Base-by-base conservation (phyloP, 2,797 vertebrate species). In the Micropoecilia bifurca region DNA sequence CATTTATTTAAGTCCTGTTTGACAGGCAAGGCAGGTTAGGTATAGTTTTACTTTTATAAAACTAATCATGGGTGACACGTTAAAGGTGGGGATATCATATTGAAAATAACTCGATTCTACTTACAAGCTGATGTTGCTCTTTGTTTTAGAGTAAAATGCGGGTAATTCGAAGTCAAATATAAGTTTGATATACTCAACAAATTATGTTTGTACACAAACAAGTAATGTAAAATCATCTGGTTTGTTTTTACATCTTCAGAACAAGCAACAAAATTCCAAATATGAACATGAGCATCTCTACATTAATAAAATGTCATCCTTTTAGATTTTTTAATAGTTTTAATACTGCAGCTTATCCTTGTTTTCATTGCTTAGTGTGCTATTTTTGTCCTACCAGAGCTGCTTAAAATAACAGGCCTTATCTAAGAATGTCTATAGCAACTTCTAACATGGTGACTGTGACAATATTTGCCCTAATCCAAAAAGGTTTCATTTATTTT, bases 1-100 rank as follows among this genome's bases (percentile, higher is more conserved):
- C 30, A 50, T 88, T 80, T 74, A 83, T 82, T 76, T 66, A 4
- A 72, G 55, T 81, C 48, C 83, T 41, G 16, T 14, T 3, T 80
- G 77, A 57, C 79, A 83, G 43, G 66, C 47, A 43, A 55, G 28
- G n/a, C 72, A 46, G 47, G 76, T n/a, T 45, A 73, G 59, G 6
- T 79, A 84, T 74, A 45, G 59, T 73, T 73, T 53, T 25, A 73
- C 6, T 55, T 79, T 79, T 47, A 83, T 69, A 50, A 59, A 74
- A 77, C 73, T 25, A 61, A 77, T 83, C 74, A 55, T 48, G 14
- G 79, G 47, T 59, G 16, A 79, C 43, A 73, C 0, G 45, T 33
- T 74, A 63, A 30, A 69, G 74, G 66, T 53, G 25, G 79, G 79
- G 22, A 43, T 69, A 13, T 69, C 10, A 68, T 22, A 30, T 59